Evolutionary conservation across 2,888 invertebrate species (phyloP), one percentile per base, ranked within the genome.

Genomic region (Balanococcus diminutus): DNA sequence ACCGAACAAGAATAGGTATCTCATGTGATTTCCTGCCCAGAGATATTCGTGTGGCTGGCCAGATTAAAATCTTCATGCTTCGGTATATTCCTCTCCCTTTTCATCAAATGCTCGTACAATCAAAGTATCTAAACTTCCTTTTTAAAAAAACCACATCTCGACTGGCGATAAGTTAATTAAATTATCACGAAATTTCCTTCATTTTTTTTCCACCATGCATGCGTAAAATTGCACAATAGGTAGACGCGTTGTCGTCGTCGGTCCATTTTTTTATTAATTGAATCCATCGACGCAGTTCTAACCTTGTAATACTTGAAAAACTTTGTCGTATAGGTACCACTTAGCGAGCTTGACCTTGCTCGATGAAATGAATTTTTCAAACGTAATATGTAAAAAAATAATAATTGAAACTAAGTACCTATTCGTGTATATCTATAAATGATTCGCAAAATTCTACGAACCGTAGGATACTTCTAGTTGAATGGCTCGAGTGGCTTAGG

Each of bases 251-350:
- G 42, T 1, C 42, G 3, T 51, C 51, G 51, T 51, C 51, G 51
- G 51, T 51, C 51, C 51, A 51, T 51, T 51, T 51, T 51, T 51
- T 51, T 51, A 51, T 51, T 3, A 51, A 51, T 51, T 19, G 19
- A 67, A 67, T 11, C 11, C 28, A 67, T 11, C 28, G 19, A 5
- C 51, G 25, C 61, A 28, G 28, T 67, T 25, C 5, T 51, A 51
- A 51, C 61, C 61, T 67, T 67, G 61, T 67, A 28, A 67, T 67
- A 67, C 61, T 67, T 67, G 28, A 25, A 56, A n/a, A 56, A 28
- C 61, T 67, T 67, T 67, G 61, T 67, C 61, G 25, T 67, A 28
- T 25, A 51, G 51, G 51, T 19, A 51, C 42, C 11, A 42, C 11
- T 51, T 19, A 51, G 19, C 19, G 61, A 0, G 61, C 61, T 67